Conservation (phyloP, 2,888 invertebrate species). For the Diogma glabrata region DNA sequence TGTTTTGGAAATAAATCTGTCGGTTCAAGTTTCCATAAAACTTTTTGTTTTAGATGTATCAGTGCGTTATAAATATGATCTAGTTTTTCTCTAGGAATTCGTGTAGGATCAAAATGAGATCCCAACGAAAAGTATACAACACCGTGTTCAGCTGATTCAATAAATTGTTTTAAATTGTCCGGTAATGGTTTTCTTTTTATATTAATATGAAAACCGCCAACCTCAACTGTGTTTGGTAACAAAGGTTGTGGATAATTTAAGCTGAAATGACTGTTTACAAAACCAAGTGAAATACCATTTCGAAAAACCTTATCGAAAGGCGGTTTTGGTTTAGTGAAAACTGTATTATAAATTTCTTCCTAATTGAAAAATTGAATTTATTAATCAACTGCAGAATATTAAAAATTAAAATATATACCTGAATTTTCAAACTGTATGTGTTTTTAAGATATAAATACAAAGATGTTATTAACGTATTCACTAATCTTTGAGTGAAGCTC, state of each 20-base stretch:
- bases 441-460: too few relatives aligned
- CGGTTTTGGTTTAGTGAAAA: slow-evolving; percentile 27
- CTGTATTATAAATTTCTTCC: slow-evolving; percentile 24
- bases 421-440: too few relatives aligned
- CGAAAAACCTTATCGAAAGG: slow-evolving; percentile 23
- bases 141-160: slow-evolving; percentile 27
- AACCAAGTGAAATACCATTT: slow-evolving; percentile 25
- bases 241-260: slow-evolving; percentile 30
- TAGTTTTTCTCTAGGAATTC: slow-evolving; percentile 12
- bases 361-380: too few relatives aligned
- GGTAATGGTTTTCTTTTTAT: slow-evolving; percentile 27
- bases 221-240: slow-evolving; percentile 35
- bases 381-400: too few relatives aligned
- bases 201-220: slow-evolving; percentile 35
- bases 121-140: slow-evolving; percentile 31
- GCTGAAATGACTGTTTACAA: slow-evolving; percentile 33
- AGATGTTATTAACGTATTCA: slow-evolving; percentile 5
- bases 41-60: slow-evolving; percentile 29
- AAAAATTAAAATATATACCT: too few relatives aligned
- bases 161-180: slow-evolving; percentile 23
- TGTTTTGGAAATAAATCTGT: slow-evolving; percentile 27
- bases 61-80: slow-evolving; percentile 8
- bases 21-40: slow-evolving; percentile 38
- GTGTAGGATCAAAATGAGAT: slow-evolving; percentile 11
- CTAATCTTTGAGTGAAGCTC: slow-evolving; percentile 1